These are phyloP conservation scores for Leptinotarsa undecemlineata DNA, from an alignment of 1,140 invertebrate genomes.

Conservation along the genomic window DNA sequence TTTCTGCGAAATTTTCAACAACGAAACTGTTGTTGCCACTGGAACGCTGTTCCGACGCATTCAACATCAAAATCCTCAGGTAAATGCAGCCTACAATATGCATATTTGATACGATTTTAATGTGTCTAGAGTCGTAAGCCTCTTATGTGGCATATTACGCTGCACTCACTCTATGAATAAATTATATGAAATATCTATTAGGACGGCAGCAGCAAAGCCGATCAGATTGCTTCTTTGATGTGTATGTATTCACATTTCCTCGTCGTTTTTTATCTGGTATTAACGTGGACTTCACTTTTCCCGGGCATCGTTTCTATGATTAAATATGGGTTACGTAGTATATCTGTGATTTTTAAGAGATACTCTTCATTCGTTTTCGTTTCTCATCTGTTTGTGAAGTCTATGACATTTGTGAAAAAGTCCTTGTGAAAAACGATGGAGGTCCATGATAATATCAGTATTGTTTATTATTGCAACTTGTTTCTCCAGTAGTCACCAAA, in stretches of 20 bases:
- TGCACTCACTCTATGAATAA: slow-evolving; percentile 55
- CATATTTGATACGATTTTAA: slow-evolving; percentile 59
- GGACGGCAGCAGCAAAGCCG: slow-evolving; percentile 49
- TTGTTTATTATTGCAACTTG: too few relatives aligned
- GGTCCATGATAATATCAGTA: too few relatives aligned
- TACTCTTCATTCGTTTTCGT: too few relatives aligned
- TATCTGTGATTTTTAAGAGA: too few relatives aligned
- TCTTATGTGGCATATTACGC: slow-evolving; percentile 54
- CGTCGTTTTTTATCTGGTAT: not conserved
- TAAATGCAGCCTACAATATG: slow-evolving; percentile 53
- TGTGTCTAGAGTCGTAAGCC: slow-evolving; percentile 56
- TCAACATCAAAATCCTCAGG: slow-evolving; percentile 46
- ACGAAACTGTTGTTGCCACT: not conserved
- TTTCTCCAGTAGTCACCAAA: too few relatives aligned
- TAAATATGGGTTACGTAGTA: too few relatives aligned
- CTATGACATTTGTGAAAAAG: too few relatives aligned
- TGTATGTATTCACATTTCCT: slow-evolving; percentile 26
- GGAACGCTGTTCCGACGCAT: not conserved
- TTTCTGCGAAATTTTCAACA: not conserved
- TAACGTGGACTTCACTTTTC: not conserved
- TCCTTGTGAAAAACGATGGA: too few relatives aligned
- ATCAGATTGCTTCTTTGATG: slow-evolving; percentile 54
- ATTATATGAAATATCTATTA: slow-evolving; percentile 58
- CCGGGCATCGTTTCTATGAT: too few relatives aligned
- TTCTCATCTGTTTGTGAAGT: too few relatives aligned